Base-by-base conservation (phyloP, 1,140 invertebrate genomes). In the Drosophila nebulosa region DNA sequence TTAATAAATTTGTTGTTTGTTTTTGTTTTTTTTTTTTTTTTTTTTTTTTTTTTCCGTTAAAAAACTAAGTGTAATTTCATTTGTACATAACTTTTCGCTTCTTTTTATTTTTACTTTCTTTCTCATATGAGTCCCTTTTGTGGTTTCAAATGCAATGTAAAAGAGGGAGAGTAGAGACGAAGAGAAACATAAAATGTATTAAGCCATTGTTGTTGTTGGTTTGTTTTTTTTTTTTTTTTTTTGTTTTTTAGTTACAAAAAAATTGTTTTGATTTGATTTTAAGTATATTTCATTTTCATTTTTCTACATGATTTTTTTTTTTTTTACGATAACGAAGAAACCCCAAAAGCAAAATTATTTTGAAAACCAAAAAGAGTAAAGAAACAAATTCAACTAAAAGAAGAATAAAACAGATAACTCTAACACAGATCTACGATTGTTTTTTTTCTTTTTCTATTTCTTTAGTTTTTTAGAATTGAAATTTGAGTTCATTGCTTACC, bases 401-500 rank as follows among this genome's bases (percentile, higher is more conserved):
- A n/a, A n/a, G n/a, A n/a, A n/a, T n/a, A n/a, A n/a, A n/a, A n/a
- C n/a, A n/a, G n/a, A n/a, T n/a, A n/a, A n/a, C n/a, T n/a, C n/a
- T n/a, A n/a, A 76, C 55, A 86, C 52, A 81, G 70, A 83, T 60
- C 78, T 83, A 88, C 67, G 60, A 70, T 66, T 78, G 70, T 57
- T 64, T 39, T 39, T 0, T 46, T 7, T 52, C 30, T 9, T 32
- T 24, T 14, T n/a, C n/a, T n/a, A n/a, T n/a, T n/a, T n/a, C n/a
- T n/a, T n/a, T n/a, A n/a, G n/a, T n/a, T 30, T 60, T 32, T 36
- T 22, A 27, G 14, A 1, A 58, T 30, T 50, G 46, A 35, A 27
- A 16, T 36, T 36, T 9, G 36, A 55, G 42, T 12, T 22, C 9
- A 67, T 22, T 22, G 66, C 83, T 92, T 93, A 95, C 94, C 94